These are phyloP conservation scores for Petrocephalus zakoni DNA, from an alignment of 2,113 vertebrate species.

Conservation along the genomic window DNA sequence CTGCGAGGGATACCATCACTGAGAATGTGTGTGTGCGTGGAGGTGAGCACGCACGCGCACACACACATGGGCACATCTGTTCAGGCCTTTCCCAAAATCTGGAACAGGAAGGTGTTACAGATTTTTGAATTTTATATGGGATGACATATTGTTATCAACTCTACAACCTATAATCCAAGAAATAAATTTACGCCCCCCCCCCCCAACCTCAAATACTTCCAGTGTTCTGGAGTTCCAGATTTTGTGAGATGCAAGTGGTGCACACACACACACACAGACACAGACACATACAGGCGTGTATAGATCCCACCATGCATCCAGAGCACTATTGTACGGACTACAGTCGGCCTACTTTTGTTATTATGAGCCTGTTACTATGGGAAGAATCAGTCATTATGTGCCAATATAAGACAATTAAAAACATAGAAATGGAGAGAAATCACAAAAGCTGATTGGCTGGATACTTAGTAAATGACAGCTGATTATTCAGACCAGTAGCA, in stretches of 20 bases:
- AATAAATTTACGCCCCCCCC: background rate
- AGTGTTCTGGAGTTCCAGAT: background rate
- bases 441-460: background rate
- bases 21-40: background rate
- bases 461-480: constrained; percentile 9
- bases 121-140: background rate
- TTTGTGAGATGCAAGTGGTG: too few species aligned
- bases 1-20: constrained; percentile 21
- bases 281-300: background rate
- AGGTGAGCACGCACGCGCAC: background rate
- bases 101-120: background rate
- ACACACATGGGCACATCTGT: background rate
- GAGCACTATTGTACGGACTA: too few species aligned
- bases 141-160: background rate
- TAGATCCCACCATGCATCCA: background rate
- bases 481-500: constrained; percentile 32
- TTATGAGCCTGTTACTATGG: background rate
- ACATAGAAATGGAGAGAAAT: background rate
- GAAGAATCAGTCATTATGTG: background rate
- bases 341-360: background rate
- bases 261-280: background rate
- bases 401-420: background rate
- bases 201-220: background rate
- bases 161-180: background rate
- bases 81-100: background rate